phyloP scores from a whole-genome alignment of 2,797 vertebrate genomes.

The Tokudaia tokunoshimensis region DNA sequence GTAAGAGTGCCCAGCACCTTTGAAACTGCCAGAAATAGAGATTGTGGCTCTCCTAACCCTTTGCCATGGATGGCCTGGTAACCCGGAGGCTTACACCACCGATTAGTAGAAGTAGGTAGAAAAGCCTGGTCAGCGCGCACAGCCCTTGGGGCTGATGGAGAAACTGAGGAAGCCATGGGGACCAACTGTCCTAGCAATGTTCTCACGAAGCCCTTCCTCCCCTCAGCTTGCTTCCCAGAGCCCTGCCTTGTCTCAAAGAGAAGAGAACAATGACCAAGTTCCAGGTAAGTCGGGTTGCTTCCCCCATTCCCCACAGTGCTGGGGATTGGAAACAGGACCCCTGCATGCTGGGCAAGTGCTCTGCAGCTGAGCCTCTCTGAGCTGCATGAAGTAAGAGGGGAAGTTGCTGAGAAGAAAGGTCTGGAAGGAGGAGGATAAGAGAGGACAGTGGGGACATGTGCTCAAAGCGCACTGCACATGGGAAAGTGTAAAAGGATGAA shows the following conservation, averaged over 20 bases:
- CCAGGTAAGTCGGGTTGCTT: constrained; percentile 56
- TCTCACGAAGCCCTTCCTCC: not conserved
- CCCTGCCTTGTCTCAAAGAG: not conserved
- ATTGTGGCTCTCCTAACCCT: no score
- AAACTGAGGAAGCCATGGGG: not conserved
- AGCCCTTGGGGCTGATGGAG: not conserved
- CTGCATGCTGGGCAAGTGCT: not conserved
- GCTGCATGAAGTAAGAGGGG: not conserved
- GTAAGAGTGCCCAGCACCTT: not conserved
- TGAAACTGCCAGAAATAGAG: not conserved
- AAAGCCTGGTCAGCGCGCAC: not conserved
- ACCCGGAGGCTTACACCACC: not conserved
- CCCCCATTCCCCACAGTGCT: not conserved
- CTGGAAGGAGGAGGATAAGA: not conserved
- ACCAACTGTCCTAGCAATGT: no score
- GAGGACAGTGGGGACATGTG: not conserved
- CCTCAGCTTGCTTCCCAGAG: not conserved
- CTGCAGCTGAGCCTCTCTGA: not conserved
- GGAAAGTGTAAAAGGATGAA: not conserved
- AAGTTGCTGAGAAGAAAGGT: not conserved
- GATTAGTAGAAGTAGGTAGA: not conserved
- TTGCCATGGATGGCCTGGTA: not conserved
- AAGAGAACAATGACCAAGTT: constrained; percentile 74
- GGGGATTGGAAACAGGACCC: not conserved
- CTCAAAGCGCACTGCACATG: no score